phyloP scores from a whole-genome alignment of 2,888 invertebrate genomes.

The Chaetogeoica ovagalla region DNA sequence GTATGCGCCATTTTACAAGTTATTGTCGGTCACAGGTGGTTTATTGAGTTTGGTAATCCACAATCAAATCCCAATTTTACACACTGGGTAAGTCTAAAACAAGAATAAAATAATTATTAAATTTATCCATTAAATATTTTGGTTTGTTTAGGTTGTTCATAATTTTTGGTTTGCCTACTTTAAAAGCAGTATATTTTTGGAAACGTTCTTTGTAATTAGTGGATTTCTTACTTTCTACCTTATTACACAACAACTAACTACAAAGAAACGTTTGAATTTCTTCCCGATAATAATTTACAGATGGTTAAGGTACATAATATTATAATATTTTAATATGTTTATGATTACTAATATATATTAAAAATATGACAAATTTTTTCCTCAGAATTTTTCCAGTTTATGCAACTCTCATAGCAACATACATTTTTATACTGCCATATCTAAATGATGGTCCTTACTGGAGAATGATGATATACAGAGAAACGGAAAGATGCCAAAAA shows the following conservation, averaged over 20 bases:
- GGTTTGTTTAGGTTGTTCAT: conserved; percentile 38
- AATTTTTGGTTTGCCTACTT: conserved; percentile 36
- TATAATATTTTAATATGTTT: neutral
- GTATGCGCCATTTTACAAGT: conserved; percentile 39
- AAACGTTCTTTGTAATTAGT: conserved; percentile 58
- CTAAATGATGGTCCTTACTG: conserved; percentile 57
- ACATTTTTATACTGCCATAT: conserved; percentile 55
- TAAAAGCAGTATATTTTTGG: conserved; percentile 56
- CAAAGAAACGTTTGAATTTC: conserved; percentile 43
- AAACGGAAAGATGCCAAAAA: conserved; percentile 54
- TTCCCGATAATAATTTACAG: conserved; percentile 44
- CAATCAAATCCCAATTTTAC: conserved; percentile 30
- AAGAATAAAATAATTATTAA: neutral
- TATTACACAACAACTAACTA: conserved; percentile 48
- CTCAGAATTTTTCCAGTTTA: conserved; percentile 57
- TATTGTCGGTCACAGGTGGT: conserved; percentile 43
- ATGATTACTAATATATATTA: neutral
- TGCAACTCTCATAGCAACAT: conserved; percentile 56
- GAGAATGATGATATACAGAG: conserved; percentile 54
- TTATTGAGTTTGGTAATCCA: conserved; percentile 43
- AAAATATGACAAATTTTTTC: neutral
- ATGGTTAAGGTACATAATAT: conserved; percentile 37
- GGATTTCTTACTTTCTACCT: conserved; percentile 57
- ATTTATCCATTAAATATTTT: neutral
- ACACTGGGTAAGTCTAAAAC: conserved; percentile 26